A percentile compares a stretch with the other conserved stretches of the same genome.
phyloP scores from a whole-genome alignment of 2,888 invertebrate species.

The Diadegma fenestrale region DNA sequence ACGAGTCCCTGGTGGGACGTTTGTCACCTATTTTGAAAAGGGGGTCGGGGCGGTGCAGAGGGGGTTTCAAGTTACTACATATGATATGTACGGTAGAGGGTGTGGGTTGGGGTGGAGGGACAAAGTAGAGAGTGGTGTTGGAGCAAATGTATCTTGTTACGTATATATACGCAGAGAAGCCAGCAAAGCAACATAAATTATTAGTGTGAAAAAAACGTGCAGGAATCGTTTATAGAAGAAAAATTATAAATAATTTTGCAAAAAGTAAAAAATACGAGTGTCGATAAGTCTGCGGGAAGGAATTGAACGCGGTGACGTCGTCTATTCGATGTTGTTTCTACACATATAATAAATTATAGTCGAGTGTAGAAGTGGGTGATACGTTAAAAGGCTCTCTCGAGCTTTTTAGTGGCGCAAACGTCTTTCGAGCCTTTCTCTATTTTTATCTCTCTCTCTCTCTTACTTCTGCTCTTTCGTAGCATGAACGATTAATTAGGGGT shows the following conservation, averaged over 20 bases:
- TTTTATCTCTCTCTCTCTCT: conserved; percentile 1
- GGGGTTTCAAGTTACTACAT: conserved; percentile 43
- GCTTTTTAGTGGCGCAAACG: conserved; percentile 50
- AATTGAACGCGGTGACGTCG: conserved; percentile 32
- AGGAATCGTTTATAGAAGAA: neutral
- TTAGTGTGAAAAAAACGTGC: neutral
- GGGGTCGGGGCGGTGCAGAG: conserved; percentile 12
- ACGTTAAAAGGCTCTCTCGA: conserved; percentile 30
- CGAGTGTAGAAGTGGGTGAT: neutral
- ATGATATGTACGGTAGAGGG: conserved; percentile 22
- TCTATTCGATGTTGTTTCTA: neutral
- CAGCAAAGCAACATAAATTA: neutral
- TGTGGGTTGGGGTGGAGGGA: conserved; percentile 9
- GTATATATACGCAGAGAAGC: neutral
- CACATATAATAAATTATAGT: conserved; percentile 8
- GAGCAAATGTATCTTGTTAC: conserved; percentile 77
- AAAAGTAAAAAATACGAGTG: neutral
- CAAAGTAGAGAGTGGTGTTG: conserved; percentile 72
- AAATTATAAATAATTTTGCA: neutral
- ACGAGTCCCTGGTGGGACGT: conserved; percentile 80
- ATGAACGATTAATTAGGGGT: conserved; percentile 61
- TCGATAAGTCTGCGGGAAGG: neutral
- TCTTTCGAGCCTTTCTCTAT: conserved; percentile 50
- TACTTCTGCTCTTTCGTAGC: conserved; percentile 6
- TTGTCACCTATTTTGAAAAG: conserved; percentile 72